A percentile compares a stretch with the other conserved stretches of the same genome.
Conservation (phyloP, 2,797 vertebrate genomes). For the Macropus fuliginosus region DNA sequence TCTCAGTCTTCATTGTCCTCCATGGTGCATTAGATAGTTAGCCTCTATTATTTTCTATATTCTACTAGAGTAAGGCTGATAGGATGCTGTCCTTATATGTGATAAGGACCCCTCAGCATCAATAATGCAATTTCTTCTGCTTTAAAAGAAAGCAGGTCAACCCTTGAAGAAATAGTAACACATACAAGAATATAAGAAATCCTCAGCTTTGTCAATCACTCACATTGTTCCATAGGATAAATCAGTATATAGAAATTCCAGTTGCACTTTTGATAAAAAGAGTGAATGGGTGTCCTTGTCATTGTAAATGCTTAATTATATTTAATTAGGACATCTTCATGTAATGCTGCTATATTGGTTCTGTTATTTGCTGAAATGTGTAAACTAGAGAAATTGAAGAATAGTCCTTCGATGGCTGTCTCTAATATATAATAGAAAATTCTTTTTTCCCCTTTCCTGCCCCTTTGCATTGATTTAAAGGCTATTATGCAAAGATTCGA, state of each 20-base stretch:
- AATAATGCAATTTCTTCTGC: slow-evolving; percentile 11
- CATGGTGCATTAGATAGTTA: slow-evolving; percentile 27
- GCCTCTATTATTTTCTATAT: slow-evolving; percentile 55
- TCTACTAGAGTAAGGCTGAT: neutral
- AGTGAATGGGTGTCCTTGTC: neutral
- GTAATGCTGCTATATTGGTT: slow-evolving; percentile 16
- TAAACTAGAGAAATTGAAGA: neutral
- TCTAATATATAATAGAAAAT: neutral
- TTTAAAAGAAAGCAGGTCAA: slow-evolving; percentile 23
- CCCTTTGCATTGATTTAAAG: neutral
- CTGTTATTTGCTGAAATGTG: slow-evolving; percentile 5
- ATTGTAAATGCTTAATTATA: slow-evolving; percentile 12
- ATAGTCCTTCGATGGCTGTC: neutral
- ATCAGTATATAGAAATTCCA: neutral
- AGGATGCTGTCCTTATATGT: slow-evolving; percentile 22
- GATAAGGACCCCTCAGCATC: neutral
- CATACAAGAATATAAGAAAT: slow-evolving; percentile 4
- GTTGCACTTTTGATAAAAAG: neutral
- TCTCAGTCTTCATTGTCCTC: slow-evolving; percentile 15
- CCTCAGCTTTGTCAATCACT: neutral
- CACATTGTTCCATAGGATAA: slow-evolving; percentile 34
- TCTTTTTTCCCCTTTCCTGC: neutral
- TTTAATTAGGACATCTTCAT: slow-evolving; percentile 9
- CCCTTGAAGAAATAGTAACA: slow-evolving; percentile 14
- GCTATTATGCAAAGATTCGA: neutral